These are phyloP conservation scores for Sebastes nivosus DNA, from an alignment of 2,797 vertebrate genomes.

Conservation along the genomic window DNA sequence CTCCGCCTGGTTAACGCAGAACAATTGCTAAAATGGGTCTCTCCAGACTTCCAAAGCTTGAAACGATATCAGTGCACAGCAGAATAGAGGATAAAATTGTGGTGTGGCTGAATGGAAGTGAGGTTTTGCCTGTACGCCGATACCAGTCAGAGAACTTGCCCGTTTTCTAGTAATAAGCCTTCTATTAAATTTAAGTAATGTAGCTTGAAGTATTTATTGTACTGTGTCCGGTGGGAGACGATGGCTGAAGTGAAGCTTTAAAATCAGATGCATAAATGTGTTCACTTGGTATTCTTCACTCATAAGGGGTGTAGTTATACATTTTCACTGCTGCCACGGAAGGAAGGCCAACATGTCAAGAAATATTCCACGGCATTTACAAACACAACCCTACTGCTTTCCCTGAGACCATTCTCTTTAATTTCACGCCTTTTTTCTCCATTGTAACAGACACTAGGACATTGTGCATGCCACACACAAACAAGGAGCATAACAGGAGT, in stretches of 20 bases:
- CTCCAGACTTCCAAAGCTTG: constrained; percentile 18
- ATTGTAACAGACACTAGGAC: constrained; percentile 5
- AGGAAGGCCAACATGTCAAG: constrained; percentile 26
- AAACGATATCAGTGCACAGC: constrained; percentile 21
- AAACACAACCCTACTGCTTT: neutral
- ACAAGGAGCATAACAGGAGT: constrained; percentile 20
- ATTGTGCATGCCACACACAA: neutral
- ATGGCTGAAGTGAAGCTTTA: constrained; percentile 49
- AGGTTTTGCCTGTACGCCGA: neutral
- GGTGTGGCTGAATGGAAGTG: constrained; percentile 19
- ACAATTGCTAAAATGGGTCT: constrained; percentile 40
- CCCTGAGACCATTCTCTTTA: constrained; percentile 36
- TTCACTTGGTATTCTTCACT: constrained; percentile 38
- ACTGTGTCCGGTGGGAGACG: constrained; percentile 29
- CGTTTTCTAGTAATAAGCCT: constrained; percentile 50
- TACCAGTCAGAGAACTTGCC: constrained; percentile 17
- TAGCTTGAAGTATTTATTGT: constrained; percentile 60
- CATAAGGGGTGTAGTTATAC: neutral
- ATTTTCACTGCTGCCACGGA: constrained; percentile 21
- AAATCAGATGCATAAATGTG: constrained; percentile 48
- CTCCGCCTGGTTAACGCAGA: constrained; percentile 38
- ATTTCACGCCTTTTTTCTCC: constrained; percentile 50
- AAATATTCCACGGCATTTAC: constrained; percentile 28
- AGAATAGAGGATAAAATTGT: constrained; percentile 28
- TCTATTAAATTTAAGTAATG: constrained; percentile 62